phyloP scores from a whole-genome alignment of 2,888 invertebrate genomes.

The Willowsia nigromaculata region DNA sequence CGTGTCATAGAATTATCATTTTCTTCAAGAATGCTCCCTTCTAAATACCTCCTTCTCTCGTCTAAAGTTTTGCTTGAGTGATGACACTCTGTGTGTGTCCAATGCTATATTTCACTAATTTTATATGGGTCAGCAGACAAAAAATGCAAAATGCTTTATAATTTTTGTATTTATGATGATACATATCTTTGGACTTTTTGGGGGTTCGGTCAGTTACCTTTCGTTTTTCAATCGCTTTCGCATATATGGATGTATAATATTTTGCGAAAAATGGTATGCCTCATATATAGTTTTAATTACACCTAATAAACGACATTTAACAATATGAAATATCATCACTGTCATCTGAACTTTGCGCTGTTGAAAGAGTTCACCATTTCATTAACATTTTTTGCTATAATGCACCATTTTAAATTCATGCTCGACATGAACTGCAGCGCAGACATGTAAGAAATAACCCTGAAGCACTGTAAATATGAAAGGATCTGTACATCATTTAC shows the following conservation, averaged over 20 bases:
- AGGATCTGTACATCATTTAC: neutral
- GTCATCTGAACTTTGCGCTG: conserved; percentile 1
- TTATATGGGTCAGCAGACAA: conserved; percentile 49
- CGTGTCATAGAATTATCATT: neutral
- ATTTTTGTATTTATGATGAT: neutral
- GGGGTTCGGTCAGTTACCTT: conserved; percentile 67
- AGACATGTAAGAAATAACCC: conserved; percentile 10
- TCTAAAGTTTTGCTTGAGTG: conserved; percentile 8
- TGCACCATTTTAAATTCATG: neutral
- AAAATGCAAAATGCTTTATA: neutral
- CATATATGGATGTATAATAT: neutral
- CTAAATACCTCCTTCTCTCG: conserved; percentile 38
- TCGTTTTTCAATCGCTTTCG: conserved; percentile 44
- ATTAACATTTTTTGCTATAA: neutral
- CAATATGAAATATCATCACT: neutral
- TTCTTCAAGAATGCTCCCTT: conserved; percentile 45
- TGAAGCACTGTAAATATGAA: conserved; percentile 4
- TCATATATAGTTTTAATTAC: conserved; percentile 36
- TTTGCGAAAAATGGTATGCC: neutral
- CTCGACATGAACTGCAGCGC: neutral
- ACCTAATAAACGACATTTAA: conserved; percentile 24
- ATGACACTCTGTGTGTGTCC: neutral
- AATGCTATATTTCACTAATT: conserved; percentile 35
- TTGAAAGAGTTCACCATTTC: neutral
- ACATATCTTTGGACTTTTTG: conserved; percentile 11